phyloP scores from a whole-genome alignment of 2,797 vertebrate genomes.

The Aythya fuligula region DNA sequence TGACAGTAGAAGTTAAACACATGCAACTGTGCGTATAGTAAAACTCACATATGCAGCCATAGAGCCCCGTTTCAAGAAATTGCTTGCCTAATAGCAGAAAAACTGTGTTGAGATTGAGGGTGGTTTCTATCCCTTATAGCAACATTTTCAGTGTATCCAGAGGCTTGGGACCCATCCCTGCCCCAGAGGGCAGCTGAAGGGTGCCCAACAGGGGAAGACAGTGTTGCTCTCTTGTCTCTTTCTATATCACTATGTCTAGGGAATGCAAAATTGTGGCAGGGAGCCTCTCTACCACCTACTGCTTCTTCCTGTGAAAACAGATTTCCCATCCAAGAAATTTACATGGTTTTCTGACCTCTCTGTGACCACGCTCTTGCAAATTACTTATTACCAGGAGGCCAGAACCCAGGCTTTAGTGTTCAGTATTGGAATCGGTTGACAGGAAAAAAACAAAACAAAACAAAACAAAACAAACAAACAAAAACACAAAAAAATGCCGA shows the following conservation, averaged over 20 bases:
- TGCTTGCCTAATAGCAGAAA: not conserved
- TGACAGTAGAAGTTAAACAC: not conserved
- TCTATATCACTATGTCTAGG: not conserved
- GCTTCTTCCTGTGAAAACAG: constrained; percentile 36
- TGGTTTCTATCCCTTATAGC: no score
- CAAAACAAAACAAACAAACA: not conserved
- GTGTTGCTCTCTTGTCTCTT: constrained; percentile 26
- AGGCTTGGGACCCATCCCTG: not conserved
- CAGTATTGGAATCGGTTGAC: not conserved
- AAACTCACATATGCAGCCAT: not conserved
- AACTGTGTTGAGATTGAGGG: not conserved
- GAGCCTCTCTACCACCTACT: constrained; percentile 40
- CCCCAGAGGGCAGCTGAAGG: accelerated
- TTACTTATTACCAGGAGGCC: constrained; percentile 20
- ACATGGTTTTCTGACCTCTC: constrained; percentile 44
- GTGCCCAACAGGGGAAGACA: not conserved
- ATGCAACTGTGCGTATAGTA: not conserved
- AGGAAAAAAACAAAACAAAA: not conserved
- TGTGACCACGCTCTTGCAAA: constrained; percentile 40
- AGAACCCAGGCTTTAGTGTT: not conserved
- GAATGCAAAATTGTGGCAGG: constrained; percentile 37
- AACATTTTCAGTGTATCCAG: not conserved
- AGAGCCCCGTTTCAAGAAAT: not conserved
- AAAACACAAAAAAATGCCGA: not conserved
- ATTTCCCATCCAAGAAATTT: constrained; percentile 58